Conservation (phyloP, 2,113 vertebrate genomes). For the Hyaena hyaena region DNA sequence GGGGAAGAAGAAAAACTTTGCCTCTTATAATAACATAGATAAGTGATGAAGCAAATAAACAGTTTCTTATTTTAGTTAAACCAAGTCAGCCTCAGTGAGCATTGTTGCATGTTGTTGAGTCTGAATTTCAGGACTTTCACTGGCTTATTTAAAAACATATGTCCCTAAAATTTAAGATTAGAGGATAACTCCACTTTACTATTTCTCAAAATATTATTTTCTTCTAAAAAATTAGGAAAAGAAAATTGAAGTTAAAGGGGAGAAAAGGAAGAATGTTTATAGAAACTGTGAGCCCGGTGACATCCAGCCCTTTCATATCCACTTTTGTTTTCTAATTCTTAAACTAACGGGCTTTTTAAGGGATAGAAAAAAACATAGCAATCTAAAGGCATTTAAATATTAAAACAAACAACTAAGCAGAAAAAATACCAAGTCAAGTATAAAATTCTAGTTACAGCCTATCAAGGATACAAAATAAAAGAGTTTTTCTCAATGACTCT, state of each 20-base stretch:
- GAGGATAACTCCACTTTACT: background rate
- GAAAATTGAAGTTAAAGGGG: background rate
- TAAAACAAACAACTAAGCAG: background rate
- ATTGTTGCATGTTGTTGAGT: background rate
- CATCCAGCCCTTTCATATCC: background rate
- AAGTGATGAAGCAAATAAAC: constrained; percentile 49
- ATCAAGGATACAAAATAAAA: background rate
- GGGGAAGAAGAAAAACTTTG: background rate
- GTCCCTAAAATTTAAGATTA: background rate
- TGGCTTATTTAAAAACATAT: background rate
- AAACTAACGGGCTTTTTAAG: background rate
- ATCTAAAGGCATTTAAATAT: background rate
- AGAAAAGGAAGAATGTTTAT: background rate
- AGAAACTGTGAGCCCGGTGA: background rate
- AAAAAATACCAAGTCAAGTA: background rate
- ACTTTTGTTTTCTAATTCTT: background rate
- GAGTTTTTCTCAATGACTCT: background rate
- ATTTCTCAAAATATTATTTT: background rate
- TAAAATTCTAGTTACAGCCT: background rate
- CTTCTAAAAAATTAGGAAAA: background rate
- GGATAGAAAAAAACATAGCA: background rate
- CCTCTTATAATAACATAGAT: constrained; percentile 41
- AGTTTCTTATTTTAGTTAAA: background rate
- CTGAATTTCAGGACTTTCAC: background rate
- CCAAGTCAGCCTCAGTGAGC: background rate